Evolutionary conservation across 2,888 invertebrate species (phyloP).

Genomic region (Platypus cylindrus): DNA sequence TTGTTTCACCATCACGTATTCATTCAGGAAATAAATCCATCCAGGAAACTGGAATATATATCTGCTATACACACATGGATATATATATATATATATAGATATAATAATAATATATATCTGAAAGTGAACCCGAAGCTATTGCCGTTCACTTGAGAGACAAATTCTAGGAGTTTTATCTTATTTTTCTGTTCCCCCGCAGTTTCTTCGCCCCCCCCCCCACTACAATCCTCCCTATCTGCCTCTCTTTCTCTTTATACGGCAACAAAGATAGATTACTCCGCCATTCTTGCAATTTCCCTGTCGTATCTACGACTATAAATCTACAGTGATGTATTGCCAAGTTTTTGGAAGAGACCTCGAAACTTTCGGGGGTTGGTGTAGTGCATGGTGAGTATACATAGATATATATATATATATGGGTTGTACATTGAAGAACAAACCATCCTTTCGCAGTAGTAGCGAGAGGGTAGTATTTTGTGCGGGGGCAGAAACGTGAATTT

Average conservation of each 20-base stretch:
- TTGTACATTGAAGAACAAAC: conserved; percentile 1
- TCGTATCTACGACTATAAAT: conserved; percentile 84
- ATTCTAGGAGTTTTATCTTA: conserved; percentile 37
- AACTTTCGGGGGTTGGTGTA: conserved; percentile 14
- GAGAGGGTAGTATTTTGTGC: too few species aligned
- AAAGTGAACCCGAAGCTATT: conserved; percentile 32
- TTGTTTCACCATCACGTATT: conserved; percentile 13
- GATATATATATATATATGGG: too few species aligned
- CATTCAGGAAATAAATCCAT: conserved; percentile 12
- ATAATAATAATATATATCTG: conserved; percentile 26
- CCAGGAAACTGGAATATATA: too few species aligned
- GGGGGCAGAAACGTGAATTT: conserved; percentile 19
- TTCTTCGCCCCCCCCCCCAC: too few species aligned
- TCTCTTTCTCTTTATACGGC: too few species aligned
- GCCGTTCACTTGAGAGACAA: conserved; percentile 35
- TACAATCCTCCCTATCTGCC: too few species aligned
- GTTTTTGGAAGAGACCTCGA: conserved; percentile 30
- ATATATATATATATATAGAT: too few species aligned
- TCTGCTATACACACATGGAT: too few species aligned
- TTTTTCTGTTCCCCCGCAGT: conserved; percentile 35
- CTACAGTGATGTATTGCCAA: conserved; percentile 69
- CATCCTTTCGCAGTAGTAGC: background rate
- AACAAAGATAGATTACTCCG: conserved; percentile 82
- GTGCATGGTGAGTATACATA: conserved; percentile 22
- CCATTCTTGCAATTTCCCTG: conserved; percentile 90